Evolutionary conservation across 2,113 vertebrate genomes (phyloP).

Genomic region (Sakesphorus luctuosus): DNA sequence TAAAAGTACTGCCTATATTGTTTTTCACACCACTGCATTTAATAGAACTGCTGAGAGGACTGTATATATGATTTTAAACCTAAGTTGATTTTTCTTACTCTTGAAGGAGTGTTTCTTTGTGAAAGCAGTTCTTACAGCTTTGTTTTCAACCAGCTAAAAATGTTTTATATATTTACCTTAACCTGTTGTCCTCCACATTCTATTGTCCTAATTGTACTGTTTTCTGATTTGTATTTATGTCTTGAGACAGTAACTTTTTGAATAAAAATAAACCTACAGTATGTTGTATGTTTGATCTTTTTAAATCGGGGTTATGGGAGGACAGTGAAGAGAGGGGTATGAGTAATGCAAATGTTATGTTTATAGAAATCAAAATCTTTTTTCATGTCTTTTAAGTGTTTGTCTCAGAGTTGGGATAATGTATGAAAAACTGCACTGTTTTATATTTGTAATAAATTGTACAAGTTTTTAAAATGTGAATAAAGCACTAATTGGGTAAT

Average conservation of each 20-base stretch:
- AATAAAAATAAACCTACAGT: conserved; percentile 99
- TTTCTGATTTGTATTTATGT: conserved; percentile 99
- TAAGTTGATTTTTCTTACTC: conserved; percentile 90
- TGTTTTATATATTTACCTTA: conserved; percentile 92
- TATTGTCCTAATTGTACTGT: conserved; percentile 98
- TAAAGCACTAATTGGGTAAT: conserved; percentile 80
- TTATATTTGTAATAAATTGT: conserved; percentile 82
- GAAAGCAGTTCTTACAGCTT: conserved; percentile 91
- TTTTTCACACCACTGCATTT: conserved; percentile 98
- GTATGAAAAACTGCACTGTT: conserved; percentile 78
- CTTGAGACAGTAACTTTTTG: conserved; percentile 99
- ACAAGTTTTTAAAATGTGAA: conserved; percentile 79
- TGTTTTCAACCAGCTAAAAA: conserved; percentile 90
- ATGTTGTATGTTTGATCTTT: conserved; percentile 87
- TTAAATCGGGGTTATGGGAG: conserved; percentile 75
- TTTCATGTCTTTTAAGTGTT: conserved; percentile 77
- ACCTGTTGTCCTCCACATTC: conserved; percentile 97
- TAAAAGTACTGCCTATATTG: conserved; percentile 95
- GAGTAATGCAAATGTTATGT: conserved; percentile 78
- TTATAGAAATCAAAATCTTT: conserved; percentile 75
- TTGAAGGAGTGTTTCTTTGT: conserved; percentile 90
- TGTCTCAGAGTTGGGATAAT: conserved; percentile 78
- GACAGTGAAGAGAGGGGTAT: conserved; percentile 63
- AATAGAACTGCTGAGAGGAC: conserved; percentile 98
- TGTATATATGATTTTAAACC: conserved; percentile 93